Conservation (phyloP, 1,140 invertebrate genomes). For the Eriosoma lanigerum region DNA sequence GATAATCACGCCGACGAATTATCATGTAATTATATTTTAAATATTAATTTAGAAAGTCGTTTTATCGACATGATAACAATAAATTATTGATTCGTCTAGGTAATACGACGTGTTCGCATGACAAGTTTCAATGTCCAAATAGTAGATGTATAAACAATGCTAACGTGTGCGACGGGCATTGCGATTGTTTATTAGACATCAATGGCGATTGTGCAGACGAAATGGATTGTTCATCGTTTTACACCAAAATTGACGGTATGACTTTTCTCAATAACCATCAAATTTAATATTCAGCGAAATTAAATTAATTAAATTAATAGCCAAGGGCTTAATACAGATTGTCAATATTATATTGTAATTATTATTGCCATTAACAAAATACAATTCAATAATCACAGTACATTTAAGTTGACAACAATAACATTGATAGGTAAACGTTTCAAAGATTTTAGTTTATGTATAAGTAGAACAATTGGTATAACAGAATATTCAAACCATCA, state of each 20-base stretch:
- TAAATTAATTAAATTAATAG: no score
- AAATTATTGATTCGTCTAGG: neutral
- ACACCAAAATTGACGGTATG: slow-evolving; percentile 54
- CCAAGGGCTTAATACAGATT: no score
- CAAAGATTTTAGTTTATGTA: no score
- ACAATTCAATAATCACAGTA: no score
- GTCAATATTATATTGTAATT: no score
- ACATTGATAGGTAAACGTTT: no score
- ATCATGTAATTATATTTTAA: slow-evolving; percentile 58
- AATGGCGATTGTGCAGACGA: slow-evolving; percentile 59
- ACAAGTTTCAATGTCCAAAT: slow-evolving; percentile 63
- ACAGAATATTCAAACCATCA: no score
- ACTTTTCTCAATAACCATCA: neutral
- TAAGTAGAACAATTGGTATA: no score
- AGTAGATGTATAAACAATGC: slow-evolving; percentile 65
- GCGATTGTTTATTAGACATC: slow-evolving; percentile 64
- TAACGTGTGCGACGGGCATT: slow-evolving; percentile 69
- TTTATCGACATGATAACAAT: no score
- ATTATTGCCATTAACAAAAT: no score
- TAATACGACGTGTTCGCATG: neutral
- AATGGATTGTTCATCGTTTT: slow-evolving; percentile 58
- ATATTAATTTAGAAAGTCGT: neutral
- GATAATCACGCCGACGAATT: slow-evolving; percentile 61
- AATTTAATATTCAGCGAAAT: no score
- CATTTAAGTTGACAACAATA: no score